Percentiles rank a stretch among this genome's conserved stretches.
Conservation (phyloP, 2,113 vertebrate species). For the Callipepla californica region DNA sequence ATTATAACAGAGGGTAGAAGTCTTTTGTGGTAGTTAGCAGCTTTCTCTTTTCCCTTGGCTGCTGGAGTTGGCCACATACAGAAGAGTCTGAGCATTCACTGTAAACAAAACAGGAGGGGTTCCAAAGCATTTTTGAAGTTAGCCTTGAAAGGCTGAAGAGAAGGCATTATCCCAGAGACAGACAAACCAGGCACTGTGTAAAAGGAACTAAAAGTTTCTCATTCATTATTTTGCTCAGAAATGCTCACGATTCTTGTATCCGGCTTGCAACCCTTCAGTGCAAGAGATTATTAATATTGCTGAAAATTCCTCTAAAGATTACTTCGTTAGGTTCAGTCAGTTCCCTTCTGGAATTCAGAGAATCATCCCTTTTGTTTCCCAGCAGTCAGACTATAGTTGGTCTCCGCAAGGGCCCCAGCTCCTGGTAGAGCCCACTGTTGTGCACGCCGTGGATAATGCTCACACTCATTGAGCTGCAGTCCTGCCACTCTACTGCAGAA, state of each 20-base stretch:
- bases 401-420: not conserved
- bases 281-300: not conserved
- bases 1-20: not conserved
- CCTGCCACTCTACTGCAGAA: fast-evolving
- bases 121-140: not conserved
- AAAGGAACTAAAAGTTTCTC: not conserved
- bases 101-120: not conserved
- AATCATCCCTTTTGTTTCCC: too few species aligned
- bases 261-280: not conserved
- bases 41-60: not conserved
- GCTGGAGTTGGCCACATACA: not conserved
- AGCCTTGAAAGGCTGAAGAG: not conserved
- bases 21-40: not conserved
- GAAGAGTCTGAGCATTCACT: not conserved
- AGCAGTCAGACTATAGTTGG: not conserved
- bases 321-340: not conserved
- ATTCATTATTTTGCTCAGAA: not conserved
- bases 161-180: not conserved
- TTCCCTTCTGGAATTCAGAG: not conserved
- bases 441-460: fast-evolving
- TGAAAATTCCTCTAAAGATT: not conserved
- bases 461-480: too few species aligned
- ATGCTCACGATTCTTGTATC: not conserved
- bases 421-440: not conserved
- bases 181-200: not conserved